A percentile compares a stretch with the other conserved stretches of the same genome.
These are phyloP conservation scores for Eupithecia insigniata DNA, from an alignment of 2,888 invertebrate species.

Conservation along the genomic window DNA sequence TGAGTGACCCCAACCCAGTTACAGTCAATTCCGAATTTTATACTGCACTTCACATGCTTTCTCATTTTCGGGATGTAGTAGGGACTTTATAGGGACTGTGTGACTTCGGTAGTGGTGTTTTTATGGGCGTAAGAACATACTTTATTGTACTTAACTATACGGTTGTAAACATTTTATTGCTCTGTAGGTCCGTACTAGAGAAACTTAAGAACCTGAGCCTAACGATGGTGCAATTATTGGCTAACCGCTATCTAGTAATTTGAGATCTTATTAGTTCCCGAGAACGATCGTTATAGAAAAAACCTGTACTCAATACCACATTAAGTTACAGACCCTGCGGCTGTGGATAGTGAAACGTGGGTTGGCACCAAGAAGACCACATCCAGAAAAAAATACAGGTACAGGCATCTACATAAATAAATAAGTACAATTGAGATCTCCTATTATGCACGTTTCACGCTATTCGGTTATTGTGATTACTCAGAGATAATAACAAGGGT, in stretches of 20 bases:
- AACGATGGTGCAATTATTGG: slow-evolving; percentile 1
- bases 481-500: slow-evolving; percentile 46
- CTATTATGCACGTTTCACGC: slow-evolving; percentile 49
- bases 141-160: background rate
- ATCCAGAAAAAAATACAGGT: slow-evolving; percentile 14
- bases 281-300: background rate
- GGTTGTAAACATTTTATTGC: slow-evolving; percentile 7
- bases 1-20: background rate
- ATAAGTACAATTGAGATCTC: slow-evolving; percentile 41
- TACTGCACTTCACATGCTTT: background rate
- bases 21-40: background rate
- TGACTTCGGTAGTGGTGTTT: background rate
- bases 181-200: background rate
- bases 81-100: background rate
- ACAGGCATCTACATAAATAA: slow-evolving; percentile 33
- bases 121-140: background rate
- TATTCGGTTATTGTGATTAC: slow-evolving; percentile 58
- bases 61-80: background rate
- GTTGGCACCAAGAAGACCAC: slow-evolving; percentile 20
- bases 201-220: background rate
- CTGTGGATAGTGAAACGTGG: slow-evolving; percentile 26
- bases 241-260: slow-evolving; percentile 1
- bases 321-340: slow-evolving; percentile 26
- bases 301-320: background rate
- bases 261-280: background rate